phyloP scores from a whole-genome alignment of 2,797 vertebrate genomes.

The Gymnothorax javanicus region DNA sequence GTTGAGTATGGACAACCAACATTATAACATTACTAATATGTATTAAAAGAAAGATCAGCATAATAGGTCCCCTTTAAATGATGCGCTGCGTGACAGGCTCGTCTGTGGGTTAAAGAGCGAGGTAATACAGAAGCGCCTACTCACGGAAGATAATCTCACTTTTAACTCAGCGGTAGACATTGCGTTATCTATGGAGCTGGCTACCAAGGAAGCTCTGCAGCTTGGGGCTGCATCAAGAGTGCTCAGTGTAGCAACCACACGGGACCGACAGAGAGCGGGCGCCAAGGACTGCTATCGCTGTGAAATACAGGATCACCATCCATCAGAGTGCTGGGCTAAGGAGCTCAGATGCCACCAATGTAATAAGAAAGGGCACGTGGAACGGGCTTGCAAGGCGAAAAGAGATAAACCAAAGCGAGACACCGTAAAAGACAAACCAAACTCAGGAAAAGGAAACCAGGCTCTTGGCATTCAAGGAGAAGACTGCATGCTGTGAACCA shows the following conservation, averaged over 20 bases:
- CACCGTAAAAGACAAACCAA: too few species aligned
- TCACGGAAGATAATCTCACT: neutral
- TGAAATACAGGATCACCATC: slow-evolving; percentile 21
- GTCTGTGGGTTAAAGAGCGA: neutral
- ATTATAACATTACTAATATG: too few species aligned
- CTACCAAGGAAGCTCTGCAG: neutral
- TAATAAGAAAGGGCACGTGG: slow-evolving; percentile 15
- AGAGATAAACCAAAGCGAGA: neutral
- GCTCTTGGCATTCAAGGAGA: neutral
- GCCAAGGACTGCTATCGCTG: slow-evolving; percentile 1
- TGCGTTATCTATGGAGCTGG: neutral
- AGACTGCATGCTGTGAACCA: too few species aligned
- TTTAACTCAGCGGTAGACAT: neutral
- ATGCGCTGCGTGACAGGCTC: too few species aligned
- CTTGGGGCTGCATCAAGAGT: slow-evolving; percentile 16
- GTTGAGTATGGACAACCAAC: too few species aligned
- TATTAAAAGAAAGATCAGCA: too few species aligned
- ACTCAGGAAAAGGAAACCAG: too few species aligned
- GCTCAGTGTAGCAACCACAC: neutral
- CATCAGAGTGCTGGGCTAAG: neutral
- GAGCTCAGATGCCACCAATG: neutral
- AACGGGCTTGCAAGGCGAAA: neutral
- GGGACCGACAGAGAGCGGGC: neutral
- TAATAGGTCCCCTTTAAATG: too few species aligned
- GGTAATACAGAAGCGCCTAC: neutral